phyloP scores from a whole-genome alignment of 2,888 invertebrate genomes.

The Epiblema foenella region DNA sequence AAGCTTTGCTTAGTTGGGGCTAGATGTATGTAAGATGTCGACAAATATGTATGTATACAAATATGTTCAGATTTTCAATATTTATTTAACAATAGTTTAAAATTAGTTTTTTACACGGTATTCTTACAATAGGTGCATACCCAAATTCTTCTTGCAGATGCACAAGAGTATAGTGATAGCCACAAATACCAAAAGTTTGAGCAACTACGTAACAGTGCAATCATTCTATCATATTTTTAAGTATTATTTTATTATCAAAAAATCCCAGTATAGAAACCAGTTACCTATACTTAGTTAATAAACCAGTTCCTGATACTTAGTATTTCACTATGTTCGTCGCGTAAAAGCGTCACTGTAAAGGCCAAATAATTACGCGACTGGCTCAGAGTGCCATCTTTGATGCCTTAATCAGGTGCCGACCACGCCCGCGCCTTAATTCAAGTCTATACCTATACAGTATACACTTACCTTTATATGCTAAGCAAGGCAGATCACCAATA shows the following conservation, averaged over 20 bases:
- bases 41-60: too few relatives aligned
- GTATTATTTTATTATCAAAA: not conserved
- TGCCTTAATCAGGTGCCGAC: constrained; percentile 75
- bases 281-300: not conserved
- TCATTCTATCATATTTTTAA: too few relatives aligned
- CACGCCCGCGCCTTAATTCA: constrained; percentile 73
- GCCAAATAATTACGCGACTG: constrained; percentile 69
- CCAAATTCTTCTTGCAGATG: too few relatives aligned
- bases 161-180: too few relatives aligned
- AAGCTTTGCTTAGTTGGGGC: too few relatives aligned
- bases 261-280: not conserved
- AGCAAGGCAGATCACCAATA: constrained; percentile 8
- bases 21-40: too few relatives aligned
- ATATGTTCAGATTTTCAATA: too few relatives aligned
- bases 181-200: too few relatives aligned
- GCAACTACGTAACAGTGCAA: too few relatives aligned
- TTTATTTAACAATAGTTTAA: too few relatives aligned
- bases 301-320: not conserved
- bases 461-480: constrained; percentile 19
- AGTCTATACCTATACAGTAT: constrained; percentile 26
- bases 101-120: too few relatives aligned
- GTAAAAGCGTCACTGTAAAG: constrained; percentile 54
- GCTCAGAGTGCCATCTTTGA: constrained; percentile 68
- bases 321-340: constrained; percentile 44
- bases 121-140: too few relatives aligned